Evolutionary conservation across 2,888 invertebrate genomes (phyloP), one percentile per base, ranked within the genome.

Genomic region (Ophion costatus): DNA sequence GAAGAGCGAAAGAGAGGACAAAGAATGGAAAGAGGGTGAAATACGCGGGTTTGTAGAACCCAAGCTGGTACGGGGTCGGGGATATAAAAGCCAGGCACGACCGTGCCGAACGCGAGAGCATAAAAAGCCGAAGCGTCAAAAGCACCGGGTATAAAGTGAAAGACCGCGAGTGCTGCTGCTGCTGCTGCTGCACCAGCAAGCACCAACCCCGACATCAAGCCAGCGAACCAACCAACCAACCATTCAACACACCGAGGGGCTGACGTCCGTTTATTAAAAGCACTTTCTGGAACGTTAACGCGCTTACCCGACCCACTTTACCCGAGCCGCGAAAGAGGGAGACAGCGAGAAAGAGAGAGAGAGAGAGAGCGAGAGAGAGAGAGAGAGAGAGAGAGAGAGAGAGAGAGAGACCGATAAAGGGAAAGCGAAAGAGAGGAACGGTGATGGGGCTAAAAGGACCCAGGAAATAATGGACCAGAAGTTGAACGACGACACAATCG

Each of bases 41-140:
- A 80, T 66, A 79, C 79, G 75, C 59, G 67, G 77, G 79, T 61
- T 59, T 22, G 76, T 67, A 29, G 67, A 61, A 80, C 67, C 61
- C 70, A 64, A 67, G 75, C 70, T 71, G 83, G 78, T 78, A 86
- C 85, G 85, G 86, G 87, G 84, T 84, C 84, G 88, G 84, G 89
- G 89, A 91, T 90, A 90, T 91, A 89, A 91, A 92, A 92, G 91
- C 90, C 89, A 87, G 76, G 84, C 80, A 76, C 80, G 83, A 83
- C 80, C 83, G 88, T 88, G 87, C 86, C 88, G 87, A 88, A 89
- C 88, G 88, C 87, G 87, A 84, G 88, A 85, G 88, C 90, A 89
- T 91, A 92, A 92, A 92, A 91, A 91, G 89, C 90, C 89, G 69
- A 89, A 89, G 90, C 91, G 90, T 91, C 89, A 90, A 91, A 91